Base-by-base conservation (phyloP, 2,113 vertebrate species). In the Vombatus ursinus region DNA sequence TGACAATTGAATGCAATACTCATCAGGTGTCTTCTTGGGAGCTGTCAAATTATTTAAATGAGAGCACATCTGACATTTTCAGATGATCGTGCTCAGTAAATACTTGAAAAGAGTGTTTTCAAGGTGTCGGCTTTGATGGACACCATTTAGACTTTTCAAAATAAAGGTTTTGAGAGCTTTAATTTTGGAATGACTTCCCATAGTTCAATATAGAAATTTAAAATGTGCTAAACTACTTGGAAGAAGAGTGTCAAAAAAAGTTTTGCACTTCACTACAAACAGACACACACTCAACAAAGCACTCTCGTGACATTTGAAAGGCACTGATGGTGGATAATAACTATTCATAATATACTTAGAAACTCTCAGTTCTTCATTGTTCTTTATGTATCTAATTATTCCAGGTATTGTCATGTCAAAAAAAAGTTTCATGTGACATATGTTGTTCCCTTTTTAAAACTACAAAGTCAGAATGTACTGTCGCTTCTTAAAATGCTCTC, bases 41-140 rank as follows among this genome's bases (percentile, higher is more conserved):
- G 97, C 97, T 97, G 98, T 98, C 98, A 98, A 84, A 89, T 97
- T 92, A 96, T 96, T 97, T 97, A 98, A 98, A 97, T 96, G 97
- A 97, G 96, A 11, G 28, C 84, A 90, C 94, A 92, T 91, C 95
- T 98, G 98, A 97, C 97, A 97, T 97, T 95, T 96, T 1, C 52
- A 96, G 97, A 97, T 94, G 95, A 92, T 47, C 12, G 28, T 24
- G 84, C 96, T 97, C 95, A 57, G 96, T 95, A 92, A 95, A 96
- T 92, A 28, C 94, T 93, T 94, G 90, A 96, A 97, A 96, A 92
- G 94, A 95, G 49, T 91, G 24, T 50, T 93, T 97, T 97, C 50
- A 96, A 54, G 37, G 11, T 31, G 47, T 51, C 95, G 77, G 22
- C 96, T 97, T 97, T 98, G 97, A 98, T 93, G 98, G 98, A 96